Evolutionary conservation across 2,888 invertebrate species (phyloP), one percentile per base, ranked within the genome.

Genomic region (Acutogordius australiensis): DNA sequence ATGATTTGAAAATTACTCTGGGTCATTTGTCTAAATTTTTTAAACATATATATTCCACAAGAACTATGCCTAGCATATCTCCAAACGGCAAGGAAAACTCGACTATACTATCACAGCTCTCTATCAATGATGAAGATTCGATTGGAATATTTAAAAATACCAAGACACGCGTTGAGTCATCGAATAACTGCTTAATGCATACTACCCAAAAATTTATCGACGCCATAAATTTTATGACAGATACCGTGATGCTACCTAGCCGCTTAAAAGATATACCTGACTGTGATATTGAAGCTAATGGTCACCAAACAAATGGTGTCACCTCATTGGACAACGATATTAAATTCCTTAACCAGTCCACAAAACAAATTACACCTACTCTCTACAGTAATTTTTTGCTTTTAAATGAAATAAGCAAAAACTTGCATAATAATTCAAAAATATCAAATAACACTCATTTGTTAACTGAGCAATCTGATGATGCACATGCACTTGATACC

Each of bases 181-280:
- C n/a, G 8, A 51, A 23, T 23, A 51, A 51, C 23, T 21, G 4
- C 26, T 51, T 51, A 51, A 51, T 23, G 8, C 18, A 51, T n/a
- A n/a, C 51, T 51, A 51, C 51, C 4, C 4, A 13, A 23, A 51
- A 51, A 51, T 51, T 51, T 51, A 8, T 51, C 23, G 51, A 51
- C 4, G 51, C 51, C 4, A 23, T 51, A 8, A 51, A 51, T 51
- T 51, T n/a, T 51, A 51, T 51, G 51, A 51, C 8, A 23, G 51
- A 51, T 8, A 51, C 51, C 23, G 23, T 51, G 4, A 51, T 51
- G 51, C 51, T 51, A 4, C 51, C 51, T 21, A 51, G 51, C 23
- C 51, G 51, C 4, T 23, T 51, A 21, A 51, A 51, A 51, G 51
- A 51, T 51, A 51, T 51, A n/a, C 51, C 51, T 21, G 18, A 37